Percentiles rank a stretch among this genome's conserved stretches.
Evolutionary conservation across 64 coral and sea anemone species (phyloP).

Genomic region (Catalaphyllia jardinei): DNA sequence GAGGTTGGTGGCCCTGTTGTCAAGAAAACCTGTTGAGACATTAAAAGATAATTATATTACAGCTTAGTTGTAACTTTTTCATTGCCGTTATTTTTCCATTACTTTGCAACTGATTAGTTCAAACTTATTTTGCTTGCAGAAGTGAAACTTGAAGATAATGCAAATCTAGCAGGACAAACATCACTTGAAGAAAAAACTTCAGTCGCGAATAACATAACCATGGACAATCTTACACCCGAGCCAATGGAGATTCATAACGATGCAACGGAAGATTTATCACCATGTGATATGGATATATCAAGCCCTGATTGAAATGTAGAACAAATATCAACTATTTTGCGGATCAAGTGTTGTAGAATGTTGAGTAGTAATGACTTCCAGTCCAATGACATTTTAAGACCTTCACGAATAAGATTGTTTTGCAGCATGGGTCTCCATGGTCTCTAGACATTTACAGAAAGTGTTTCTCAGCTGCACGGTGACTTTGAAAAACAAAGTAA

Average conservation of each 20-base stretch:
- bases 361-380: background rate
- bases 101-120: background rate
- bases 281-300: constrained; percentile 53
- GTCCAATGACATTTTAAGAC: background rate
- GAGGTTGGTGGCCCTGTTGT: no score
- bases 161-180: background rate
- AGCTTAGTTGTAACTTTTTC: no score
- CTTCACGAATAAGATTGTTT: no score
- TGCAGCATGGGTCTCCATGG: no score
- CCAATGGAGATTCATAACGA: constrained; percentile 27
- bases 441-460: no score
- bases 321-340: background rate
- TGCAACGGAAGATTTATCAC: constrained; percentile 36
- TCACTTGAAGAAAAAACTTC: background rate
- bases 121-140: constrained; percentile 9
- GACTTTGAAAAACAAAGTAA: no score
- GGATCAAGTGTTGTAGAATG: background rate
- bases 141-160: background rate
- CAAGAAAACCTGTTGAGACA: no score
- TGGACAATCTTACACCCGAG: constrained; percentile 34
- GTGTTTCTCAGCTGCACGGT: no score
- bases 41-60: no score
- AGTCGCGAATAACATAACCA: background rate
- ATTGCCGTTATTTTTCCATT: background rate
- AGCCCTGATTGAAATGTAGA: constrained; percentile 15